phyloP scores from a whole-genome alignment of 2,797 vertebrate species.

The Mastacembelus armatus region DNA sequence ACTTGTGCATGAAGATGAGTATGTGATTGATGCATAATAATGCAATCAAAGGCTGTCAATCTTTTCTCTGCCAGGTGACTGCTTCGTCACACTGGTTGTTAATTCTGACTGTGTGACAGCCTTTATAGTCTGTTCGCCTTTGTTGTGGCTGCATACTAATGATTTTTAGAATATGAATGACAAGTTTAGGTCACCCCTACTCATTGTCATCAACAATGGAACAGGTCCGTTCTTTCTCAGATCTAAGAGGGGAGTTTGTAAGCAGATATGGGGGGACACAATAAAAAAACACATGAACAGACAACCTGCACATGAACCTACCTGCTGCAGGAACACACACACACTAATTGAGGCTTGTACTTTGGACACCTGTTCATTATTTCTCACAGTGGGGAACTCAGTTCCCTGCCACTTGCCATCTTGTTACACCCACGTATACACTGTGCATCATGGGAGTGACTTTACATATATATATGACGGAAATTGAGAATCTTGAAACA shows the following conservation, averaged over 20 bases:
- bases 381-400: constrained; percentile 64
- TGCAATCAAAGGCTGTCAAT: constrained; percentile 76
- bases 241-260: constrained; percentile 24
- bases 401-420: constrained; percentile 56
- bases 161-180: constrained; percentile 57
- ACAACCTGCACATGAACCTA: background rate
- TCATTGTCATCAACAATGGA: constrained; percentile 40
- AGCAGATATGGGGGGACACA: constrained; percentile 21
- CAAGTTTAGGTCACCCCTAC: constrained; percentile 53
- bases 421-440: constrained; percentile 48
- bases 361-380: constrained; percentile 78
- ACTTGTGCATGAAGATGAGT: constrained; percentile 50
- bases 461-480: background rate
- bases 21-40: constrained; percentile 72
- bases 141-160: constrained; percentile 67
- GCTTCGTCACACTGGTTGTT: constrained; percentile 55
- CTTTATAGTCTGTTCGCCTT: constrained; percentile 62
- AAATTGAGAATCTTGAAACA: no score
- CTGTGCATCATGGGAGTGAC: constrained; percentile 45
- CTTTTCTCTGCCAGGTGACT: constrained; percentile 53
- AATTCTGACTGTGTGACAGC: constrained; percentile 65
- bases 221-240: constrained; percentile 8
- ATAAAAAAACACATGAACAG: background rate
- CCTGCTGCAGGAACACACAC: background rate
- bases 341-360: constrained; percentile 50